These are phyloP conservation scores for Idaea straminata DNA, from an alignment of 2,888 invertebrate species.

Conservation along the genomic window DNA sequence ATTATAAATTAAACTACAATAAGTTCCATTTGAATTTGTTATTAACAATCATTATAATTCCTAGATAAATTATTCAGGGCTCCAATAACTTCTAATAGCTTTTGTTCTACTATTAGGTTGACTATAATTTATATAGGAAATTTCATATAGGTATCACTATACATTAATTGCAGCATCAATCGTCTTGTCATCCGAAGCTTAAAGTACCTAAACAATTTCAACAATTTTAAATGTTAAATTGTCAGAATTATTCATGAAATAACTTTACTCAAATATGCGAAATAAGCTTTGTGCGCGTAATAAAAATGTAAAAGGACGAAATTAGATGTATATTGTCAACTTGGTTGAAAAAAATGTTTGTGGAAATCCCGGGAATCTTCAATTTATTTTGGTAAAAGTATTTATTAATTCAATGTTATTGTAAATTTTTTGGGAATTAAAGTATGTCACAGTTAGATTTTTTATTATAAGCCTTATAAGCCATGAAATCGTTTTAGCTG, in stretches of 20 bases:
- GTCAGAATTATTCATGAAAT: constrained; percentile 30
- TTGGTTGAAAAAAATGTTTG: constrained; percentile 43
- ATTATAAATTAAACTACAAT: background rate
- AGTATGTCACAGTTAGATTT: constrained; percentile 34
- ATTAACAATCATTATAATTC: background rate
- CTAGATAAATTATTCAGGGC: background rate
- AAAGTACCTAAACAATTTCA: constrained; percentile 9
- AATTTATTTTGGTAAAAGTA: constrained; percentile 46
- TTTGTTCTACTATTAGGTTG: too few species aligned
- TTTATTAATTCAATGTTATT: constrained; percentile 19
- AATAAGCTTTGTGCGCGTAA: constrained; percentile 34
- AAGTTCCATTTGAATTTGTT: background rate
- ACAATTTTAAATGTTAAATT: constrained; percentile 26
- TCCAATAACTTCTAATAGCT: too few species aligned
- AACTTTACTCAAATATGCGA: constrained; percentile 30
- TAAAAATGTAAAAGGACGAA: constrained; percentile 36
- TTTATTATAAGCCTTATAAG: constrained; percentile 14
- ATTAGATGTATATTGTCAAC: constrained; percentile 35
- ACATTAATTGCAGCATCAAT: constrained; percentile 1
- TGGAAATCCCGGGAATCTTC: constrained; percentile 41
- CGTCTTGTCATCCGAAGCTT: constrained; percentile 2
- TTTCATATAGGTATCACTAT: background rate
- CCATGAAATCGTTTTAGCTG: background rate
- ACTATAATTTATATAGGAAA: background rate
- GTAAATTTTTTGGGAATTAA: background rate